phyloP scores from a whole-genome alignment of 2,888 invertebrate species.

The Dermolepida albohirtum region DNA sequence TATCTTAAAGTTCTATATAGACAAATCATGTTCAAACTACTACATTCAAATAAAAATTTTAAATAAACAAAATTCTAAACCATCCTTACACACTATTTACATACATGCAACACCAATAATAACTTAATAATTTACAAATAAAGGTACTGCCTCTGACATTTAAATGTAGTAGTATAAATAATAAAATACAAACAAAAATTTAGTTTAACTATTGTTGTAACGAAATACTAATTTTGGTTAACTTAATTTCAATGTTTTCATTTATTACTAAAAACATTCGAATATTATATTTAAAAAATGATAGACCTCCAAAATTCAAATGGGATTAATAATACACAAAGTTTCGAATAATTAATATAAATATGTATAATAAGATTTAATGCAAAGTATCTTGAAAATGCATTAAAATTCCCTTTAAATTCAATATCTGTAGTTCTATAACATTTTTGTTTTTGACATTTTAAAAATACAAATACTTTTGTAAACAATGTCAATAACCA shows the following conservation, averaged over 20 bases:
- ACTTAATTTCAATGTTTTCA: neutral
- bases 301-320: too few relatives aligned
- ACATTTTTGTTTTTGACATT: too few relatives aligned
- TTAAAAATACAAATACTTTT: too few relatives aligned
- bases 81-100: neutral
- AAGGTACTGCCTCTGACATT: neutral
- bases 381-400: too few relatives aligned
- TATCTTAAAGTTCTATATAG: conserved; percentile 19
- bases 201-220: neutral
- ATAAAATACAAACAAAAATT: conserved; percentile 32
- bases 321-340: too few relatives aligned
- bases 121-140: conserved; percentile 14
- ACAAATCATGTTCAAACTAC: conserved; percentile 35
- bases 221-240: neutral
- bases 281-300: too few relatives aligned
- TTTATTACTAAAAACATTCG: too few relatives aligned
- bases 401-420: too few relatives aligned
- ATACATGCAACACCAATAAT: conserved; percentile 12
- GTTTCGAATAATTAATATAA: too few relatives aligned
- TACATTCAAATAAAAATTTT: conserved; percentile 31
- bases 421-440: too few relatives aligned
- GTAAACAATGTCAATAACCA: too few relatives aligned
- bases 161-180: conserved; percentile 36
- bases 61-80: conserved; percentile 12
- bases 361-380: too few relatives aligned